Percentiles rank a stretch among this genome's conserved stretches.
Conservation (phyloP, 2,797 vertebrate genomes). For the Phrynocephalus vlangalii region DNA sequence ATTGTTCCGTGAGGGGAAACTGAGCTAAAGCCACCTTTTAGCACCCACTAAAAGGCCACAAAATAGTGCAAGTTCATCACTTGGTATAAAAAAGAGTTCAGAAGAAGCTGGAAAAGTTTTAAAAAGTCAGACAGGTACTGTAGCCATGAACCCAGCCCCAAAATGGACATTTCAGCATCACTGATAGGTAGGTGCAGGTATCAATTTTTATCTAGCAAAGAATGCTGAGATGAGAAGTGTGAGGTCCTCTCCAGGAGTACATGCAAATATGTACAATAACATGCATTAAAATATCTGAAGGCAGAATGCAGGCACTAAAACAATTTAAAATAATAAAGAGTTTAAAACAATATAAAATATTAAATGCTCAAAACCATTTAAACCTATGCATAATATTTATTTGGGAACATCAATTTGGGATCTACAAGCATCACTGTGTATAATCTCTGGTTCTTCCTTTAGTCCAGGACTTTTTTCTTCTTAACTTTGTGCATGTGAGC, state of each 20-base stretch:
- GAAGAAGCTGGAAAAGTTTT: not conserved
- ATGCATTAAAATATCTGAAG: too few relatives aligned
- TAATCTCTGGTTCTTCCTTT: too few relatives aligned
- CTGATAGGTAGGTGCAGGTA: not conserved
- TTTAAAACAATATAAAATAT: too few relatives aligned
- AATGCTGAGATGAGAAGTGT: not conserved
- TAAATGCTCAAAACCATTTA: too few relatives aligned
- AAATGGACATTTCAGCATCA: not conserved
- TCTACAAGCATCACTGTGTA: not conserved
- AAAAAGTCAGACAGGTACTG: not conserved
- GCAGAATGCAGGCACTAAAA: too few relatives aligned
- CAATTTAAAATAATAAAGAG: too few relatives aligned
- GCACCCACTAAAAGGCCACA: not conserved
- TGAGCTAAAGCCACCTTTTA: not conserved
- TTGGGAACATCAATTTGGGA: not conserved
- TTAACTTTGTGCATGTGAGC: too few relatives aligned
- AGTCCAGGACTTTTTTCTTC: too few relatives aligned
- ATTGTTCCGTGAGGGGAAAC: not conserved
- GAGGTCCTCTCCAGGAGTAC: not conserved
- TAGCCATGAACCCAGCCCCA: not conserved
- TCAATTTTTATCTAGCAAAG: not conserved
- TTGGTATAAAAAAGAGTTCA: not conserved
- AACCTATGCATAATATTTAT: not conserved
- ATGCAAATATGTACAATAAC: too few relatives aligned
- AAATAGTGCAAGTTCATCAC: not conserved